phyloP scores from a whole-genome alignment of 1,140 invertebrate genomes.

The Semibalanus balanoides region DNA sequence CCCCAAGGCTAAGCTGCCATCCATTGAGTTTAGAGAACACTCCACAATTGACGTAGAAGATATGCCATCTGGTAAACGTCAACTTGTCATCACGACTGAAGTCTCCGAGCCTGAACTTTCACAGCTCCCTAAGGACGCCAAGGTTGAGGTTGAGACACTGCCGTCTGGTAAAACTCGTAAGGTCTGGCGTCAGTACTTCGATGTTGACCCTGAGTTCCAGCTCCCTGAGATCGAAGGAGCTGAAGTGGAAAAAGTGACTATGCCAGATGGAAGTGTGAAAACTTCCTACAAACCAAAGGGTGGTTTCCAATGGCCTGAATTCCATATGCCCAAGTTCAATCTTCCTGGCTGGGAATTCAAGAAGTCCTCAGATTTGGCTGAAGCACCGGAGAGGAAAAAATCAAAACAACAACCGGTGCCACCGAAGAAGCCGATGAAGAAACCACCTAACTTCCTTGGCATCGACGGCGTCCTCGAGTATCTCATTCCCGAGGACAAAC shows the following conservation, averaged over 20 bases:
- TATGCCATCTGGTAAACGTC: background rate
- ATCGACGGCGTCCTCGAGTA: background rate
- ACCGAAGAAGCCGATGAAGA: background rate
- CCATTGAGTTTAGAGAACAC: background rate
- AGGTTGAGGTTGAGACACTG: background rate
- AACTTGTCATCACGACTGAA: background rate
- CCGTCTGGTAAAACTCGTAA: background rate
- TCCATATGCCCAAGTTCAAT: background rate
- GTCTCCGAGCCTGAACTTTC: background rate
- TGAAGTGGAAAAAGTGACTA: background rate
- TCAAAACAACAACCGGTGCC: background rate
- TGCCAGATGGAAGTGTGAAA: background rate
- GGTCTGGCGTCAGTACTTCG: background rate
- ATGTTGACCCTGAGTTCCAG: background rate
- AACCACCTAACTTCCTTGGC: background rate
- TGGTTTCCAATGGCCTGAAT: background rate
- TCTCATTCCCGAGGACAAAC: background rate
- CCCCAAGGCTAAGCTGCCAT: background rate
- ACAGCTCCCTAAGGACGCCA: background rate
- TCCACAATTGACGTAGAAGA: background rate
- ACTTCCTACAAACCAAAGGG: background rate
- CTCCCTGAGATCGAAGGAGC: background rate
- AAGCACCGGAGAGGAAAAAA: background rate
- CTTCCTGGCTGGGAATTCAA: background rate
- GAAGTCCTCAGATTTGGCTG: background rate